Evolutionary conservation across 1,140 invertebrate genomes (phyloP).

Genomic region (Hylaeus anthracinus): DNA sequence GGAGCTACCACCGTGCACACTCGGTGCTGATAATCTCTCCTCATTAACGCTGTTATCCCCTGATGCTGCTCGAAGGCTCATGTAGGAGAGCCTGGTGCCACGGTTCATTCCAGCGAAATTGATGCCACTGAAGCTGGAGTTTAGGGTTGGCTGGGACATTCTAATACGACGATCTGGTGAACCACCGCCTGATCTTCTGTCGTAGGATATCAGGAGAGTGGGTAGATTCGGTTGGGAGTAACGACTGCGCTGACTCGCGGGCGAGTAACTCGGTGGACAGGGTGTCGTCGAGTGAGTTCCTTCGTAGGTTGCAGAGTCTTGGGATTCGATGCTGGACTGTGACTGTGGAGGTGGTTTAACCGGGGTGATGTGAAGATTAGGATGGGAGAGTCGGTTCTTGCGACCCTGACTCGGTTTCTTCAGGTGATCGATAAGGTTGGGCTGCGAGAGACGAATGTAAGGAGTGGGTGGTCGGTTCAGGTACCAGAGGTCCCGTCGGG

Average conservation of each 20-base stretch:
- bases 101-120: constrained; percentile 67
- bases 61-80: constrained; percentile 66
- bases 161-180: constrained; percentile 71
- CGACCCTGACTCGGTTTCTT: constrained; percentile 64
- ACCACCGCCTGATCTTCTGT: constrained; percentile 59
- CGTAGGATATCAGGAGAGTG: constrained; percentile 71
- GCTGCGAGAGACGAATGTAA: constrained; percentile 76
- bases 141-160: constrained; percentile 76
- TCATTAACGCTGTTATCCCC: constrained; percentile 72
- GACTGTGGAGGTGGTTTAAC: constrained; percentile 61
- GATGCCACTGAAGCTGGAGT: constrained; percentile 70
- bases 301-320: constrained; percentile 68
- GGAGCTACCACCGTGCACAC: constrained; percentile 58
- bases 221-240: constrained; percentile 77
- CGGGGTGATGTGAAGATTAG: constrained; percentile 74
- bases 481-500: constrained; percentile 77
- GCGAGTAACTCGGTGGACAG: constrained; percentile 71
- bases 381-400: constrained; percentile 72
- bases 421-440: constrained; percentile 74
- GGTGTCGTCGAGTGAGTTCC: constrained; percentile 65
- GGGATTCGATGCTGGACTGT: constrained; percentile 72
- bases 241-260: constrained; percentile 73
- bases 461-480: constrained; percentile 73
- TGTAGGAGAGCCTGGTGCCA: constrained; percentile 69
- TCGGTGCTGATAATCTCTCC: constrained; percentile 68